Evolutionary conservation across 2,113 vertebrate species (phyloP).

Genomic region (Origma solitaria): DNA sequence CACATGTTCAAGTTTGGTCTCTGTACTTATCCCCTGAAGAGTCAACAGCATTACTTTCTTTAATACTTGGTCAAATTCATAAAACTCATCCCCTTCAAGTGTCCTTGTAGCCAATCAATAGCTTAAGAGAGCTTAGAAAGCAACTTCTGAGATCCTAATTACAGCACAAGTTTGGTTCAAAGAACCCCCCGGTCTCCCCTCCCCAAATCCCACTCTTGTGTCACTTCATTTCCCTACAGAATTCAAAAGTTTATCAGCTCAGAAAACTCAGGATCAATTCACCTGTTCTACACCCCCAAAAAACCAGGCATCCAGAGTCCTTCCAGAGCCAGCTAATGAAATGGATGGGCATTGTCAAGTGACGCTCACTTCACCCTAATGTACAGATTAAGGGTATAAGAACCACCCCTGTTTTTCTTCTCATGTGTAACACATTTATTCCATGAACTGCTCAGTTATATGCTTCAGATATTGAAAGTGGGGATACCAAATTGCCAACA

Average conservation of each 20-base stretch:
- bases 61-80: background rate
- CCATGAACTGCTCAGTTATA: background rate
- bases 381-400: background rate
- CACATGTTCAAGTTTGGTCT: background rate
- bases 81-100: background rate
- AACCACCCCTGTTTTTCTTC: background rate
- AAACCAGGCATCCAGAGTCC: background rate
- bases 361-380: background rate
- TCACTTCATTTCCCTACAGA: background rate
- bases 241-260: background rate
- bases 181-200: background rate
- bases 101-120: background rate
- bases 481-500: background rate
- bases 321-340: background rate
- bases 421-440: background rate
- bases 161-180: background rate
- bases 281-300: background rate
- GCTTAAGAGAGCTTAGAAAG: background rate
- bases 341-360: background rate
- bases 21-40: background rate
- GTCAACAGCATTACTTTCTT: background rate
- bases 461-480: background rate
- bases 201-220: background rate
- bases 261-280: background rate
- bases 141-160: background rate